Percentiles rank a stretch among this genome's conserved stretches.
phyloP scores from a whole-genome alignment of 2,888 invertebrate genomes.

The Ichneumoninae sp. region DNA sequence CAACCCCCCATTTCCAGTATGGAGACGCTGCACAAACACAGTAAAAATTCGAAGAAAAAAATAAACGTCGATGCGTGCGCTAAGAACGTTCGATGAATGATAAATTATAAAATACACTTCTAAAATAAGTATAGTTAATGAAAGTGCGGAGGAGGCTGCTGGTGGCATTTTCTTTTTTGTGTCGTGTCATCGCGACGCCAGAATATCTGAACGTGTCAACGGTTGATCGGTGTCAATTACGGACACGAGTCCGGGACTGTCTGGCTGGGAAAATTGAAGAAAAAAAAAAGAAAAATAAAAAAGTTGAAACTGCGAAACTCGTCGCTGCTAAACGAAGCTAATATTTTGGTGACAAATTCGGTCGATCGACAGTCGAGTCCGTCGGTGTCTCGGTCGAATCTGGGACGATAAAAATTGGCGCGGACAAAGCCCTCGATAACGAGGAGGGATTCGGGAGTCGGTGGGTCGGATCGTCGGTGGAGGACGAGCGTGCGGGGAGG shows the following conservation, averaged over 20 bases:
- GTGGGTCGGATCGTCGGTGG: constrained; percentile 68
- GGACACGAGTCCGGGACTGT: constrained; percentile 25
- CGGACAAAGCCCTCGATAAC: constrained; percentile 35
- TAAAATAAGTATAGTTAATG: constrained; percentile 62
- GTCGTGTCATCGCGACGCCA: constrained; percentile 6
- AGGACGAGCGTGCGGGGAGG: constrained; percentile 53
- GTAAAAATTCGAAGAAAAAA: constrained; percentile 33
- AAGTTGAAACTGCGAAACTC: not conserved
- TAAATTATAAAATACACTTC: constrained; percentile 60
- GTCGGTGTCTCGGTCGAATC: constrained; percentile 2
- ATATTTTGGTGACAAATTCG: constrained; percentile 7
- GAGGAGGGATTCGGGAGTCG: constrained; percentile 36
- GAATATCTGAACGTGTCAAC: constrained; percentile 57
- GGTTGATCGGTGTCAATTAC: constrained; percentile 56
- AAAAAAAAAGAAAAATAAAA: not conserved
- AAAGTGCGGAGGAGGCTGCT: constrained; percentile 65
- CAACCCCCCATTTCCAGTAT: not conserved
- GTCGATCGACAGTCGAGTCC: constrained; percentile 10
- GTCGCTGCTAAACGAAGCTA: constrained; percentile 8
- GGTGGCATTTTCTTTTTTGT: constrained; percentile 56
- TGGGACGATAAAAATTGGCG: constrained; percentile 31
- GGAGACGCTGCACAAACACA: constrained; percentile 16
- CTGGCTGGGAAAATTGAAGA: constrained; percentile 14
- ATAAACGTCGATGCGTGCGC: not conserved
- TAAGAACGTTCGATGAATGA: constrained; percentile 44